Evolutionary conservation across 1,140 invertebrate genomes (phyloP), one percentile per base, ranked within the genome.

Genomic region (Zaprionus tsacasi): DNA sequence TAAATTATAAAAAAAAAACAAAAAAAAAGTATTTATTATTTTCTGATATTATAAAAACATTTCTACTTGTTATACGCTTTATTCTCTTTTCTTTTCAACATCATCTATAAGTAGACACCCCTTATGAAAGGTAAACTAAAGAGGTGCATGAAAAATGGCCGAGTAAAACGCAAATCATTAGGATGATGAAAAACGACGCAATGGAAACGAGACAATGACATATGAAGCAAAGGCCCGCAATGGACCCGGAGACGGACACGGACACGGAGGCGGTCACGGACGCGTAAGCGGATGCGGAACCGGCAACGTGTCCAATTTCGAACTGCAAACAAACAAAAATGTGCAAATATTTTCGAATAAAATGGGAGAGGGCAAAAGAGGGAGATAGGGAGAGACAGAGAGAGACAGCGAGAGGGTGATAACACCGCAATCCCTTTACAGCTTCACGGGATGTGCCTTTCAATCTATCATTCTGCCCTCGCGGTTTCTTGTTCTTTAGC

Each of bases 381-480:
- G 27, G 58, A 11, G 1, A 25, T n/a, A 12, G 11, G 38, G 8
- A 56, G 48, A n/a, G 7, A 3, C n/a, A 40, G 33, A 13, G 36
- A 6, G 21, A 27, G 4, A 12, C 21, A 12, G 56, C 13, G 7
- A 48, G 38, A 35, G 15, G 15, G 38, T 27, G 33, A 56, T n/a
- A 17, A 7, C 17, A 10, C 15, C 21, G 27, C 17, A 36, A 40
- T 63, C 58, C 52, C 50, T 52, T 61, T 55, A 13, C 43, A 61
- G 65, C 66, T 65, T 68, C 70, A 50, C 63, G 5, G 30, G 48
- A 43, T 45, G 64, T 63, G 60, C 67, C 61, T 64, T 72, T 80
- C 80, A 87, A 87, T 87, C 85, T 89, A 88, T 87, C 83, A 88
- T 83, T 65, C 77, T 68, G 70, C 83, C 83, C 83, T 87, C 83